Evolutionary conservation across 1,140 invertebrate genomes (phyloP).

Genomic region (Drosophila carrolli): DNA sequence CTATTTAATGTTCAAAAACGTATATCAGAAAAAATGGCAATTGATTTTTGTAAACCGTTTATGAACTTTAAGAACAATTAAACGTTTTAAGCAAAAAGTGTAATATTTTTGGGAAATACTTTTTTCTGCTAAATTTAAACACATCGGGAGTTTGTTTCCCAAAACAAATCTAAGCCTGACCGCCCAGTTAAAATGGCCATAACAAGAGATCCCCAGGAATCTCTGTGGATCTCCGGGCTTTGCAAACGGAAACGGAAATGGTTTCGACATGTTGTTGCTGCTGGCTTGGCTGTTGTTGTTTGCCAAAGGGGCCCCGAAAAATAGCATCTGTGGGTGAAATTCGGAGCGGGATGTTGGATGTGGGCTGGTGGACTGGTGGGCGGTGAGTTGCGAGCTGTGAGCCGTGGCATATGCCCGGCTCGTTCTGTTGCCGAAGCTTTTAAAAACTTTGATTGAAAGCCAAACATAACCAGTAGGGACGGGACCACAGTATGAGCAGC

Average conservation of each 20-base stretch:
- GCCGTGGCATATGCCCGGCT: slow-evolving; percentile 64
- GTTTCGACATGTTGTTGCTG: slow-evolving; percentile 41
- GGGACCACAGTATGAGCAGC: slow-evolving; percentile 37
- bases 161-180: neutral
- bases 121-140: neutral
- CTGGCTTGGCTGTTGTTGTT: slow-evolving; percentile 25
- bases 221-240: slow-evolving; percentile 34
- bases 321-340: slow-evolving; percentile 16
- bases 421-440: slow-evolving; percentile 73
- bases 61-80: too few species aligned
- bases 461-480: slow-evolving; percentile 56
- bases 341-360: neutral
- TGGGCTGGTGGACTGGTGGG: neutral
- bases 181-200: neutral
- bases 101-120: too few species aligned
- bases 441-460: slow-evolving; percentile 81
- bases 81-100: too few species aligned
- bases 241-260: slow-evolving; percentile 74
- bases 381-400: slow-evolving; percentile 30
- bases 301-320: slow-evolving; percentile 36
- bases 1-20: too few species aligned
- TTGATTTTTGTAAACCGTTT: too few species aligned
- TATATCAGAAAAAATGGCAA: too few species aligned
- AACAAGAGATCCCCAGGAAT: neutral
- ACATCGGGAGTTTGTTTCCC: neutral